Conservation (phyloP, 2,797 vertebrate species). For the Typhlichthys subterraneus region DNA sequence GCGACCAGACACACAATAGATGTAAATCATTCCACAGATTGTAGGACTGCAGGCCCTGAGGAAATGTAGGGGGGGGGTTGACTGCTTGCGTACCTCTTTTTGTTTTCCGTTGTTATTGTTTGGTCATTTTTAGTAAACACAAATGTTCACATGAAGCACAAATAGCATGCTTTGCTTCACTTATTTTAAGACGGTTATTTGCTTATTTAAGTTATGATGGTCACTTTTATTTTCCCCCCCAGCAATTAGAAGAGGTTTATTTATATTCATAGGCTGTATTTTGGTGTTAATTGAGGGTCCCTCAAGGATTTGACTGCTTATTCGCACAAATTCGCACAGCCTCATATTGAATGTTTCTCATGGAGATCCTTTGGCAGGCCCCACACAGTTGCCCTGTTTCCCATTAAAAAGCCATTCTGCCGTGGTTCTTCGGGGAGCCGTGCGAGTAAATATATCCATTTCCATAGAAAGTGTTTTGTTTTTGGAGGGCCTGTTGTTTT, state of each 20-base stretch:
- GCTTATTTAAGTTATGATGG: slow-evolving; percentile 46
- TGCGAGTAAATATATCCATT: slow-evolving; percentile 82
- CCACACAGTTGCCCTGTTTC: slow-evolving; percentile 70
- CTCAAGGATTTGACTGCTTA: slow-evolving; percentile 63
- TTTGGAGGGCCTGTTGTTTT: slow-evolving; percentile 76
- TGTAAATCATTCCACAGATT: slow-evolving; percentile 70
- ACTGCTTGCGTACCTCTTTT: too few species aligned
- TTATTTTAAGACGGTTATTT: slow-evolving; percentile 5
- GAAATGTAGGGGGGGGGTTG: background rate
- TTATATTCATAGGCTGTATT: slow-evolving; percentile 52
- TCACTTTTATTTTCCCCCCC: slow-evolving; percentile 22
- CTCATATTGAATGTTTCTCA: slow-evolving; percentile 70
- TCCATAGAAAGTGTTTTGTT: slow-evolving; percentile 81
- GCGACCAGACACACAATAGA: slow-evolving; percentile 54
- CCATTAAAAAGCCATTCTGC: slow-evolving; percentile 82
- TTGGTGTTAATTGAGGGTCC: slow-evolving; percentile 72
- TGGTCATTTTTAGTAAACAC: slow-evolving; percentile 14
- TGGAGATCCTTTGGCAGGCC: slow-evolving; percentile 73
- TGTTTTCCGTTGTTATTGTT: background rate
- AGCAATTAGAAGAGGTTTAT: slow-evolving; percentile 34
- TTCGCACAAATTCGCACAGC: slow-evolving; percentile 25
- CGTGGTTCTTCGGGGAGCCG: slow-evolving; percentile 77
- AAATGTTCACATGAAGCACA: slow-evolving; percentile 20
- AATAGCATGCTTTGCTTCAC: slow-evolving; percentile 2
- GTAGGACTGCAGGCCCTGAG: slow-evolving; percentile 47